Evolutionary conservation across 2,797 vertebrate species (phyloP), one percentile per base, ranked within the genome.

Genomic region (Tokudaia muenninki): DNA sequence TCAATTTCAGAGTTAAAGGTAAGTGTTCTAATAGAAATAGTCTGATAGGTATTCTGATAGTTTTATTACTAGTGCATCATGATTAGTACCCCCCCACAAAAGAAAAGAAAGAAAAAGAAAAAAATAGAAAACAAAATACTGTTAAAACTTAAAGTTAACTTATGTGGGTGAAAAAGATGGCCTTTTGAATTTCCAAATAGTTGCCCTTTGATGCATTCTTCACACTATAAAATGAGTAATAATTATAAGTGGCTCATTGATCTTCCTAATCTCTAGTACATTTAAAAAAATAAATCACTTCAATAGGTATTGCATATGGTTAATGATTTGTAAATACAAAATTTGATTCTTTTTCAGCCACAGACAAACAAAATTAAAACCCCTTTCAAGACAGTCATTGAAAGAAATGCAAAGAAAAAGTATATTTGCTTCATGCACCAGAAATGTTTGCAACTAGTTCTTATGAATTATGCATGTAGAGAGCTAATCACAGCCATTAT

Each of bases 401-500:
- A 95, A 96, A 93, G 90, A 70, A 84, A 55, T 91, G 55, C 80
- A 96, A 97, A 96, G 96, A 74, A 55, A 95, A 97, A 97, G 91
- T 87, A 90, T 17, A 81, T 89, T 93, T 57, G 34, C 92, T 80
- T 97, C 91, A 97, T 97, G 93, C 34, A 92, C 50, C 13, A 92
- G 41, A 92, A 97, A 96, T 95, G 29, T 90, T 65, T 95, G 75
- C 90, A 96, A 91, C 93, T 26, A 93, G 91, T 96, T 31, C 50
- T 93, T 90, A 96, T 95, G 90, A 98, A 98, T 98, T 97, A 97
- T 98, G 97, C 90, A 98, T 96, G 59, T 8, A 79, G 83, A 90
- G 95, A 90, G 92, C 95, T 98, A 97, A 98, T 98, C 96, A 97
- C 74, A 97, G 87, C 87, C 90, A 86, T 98, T 97, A 41, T 84